phyloP scores from a whole-genome alignment of 2,888 invertebrate species.

The Dastarcus helophoroides region DNA sequence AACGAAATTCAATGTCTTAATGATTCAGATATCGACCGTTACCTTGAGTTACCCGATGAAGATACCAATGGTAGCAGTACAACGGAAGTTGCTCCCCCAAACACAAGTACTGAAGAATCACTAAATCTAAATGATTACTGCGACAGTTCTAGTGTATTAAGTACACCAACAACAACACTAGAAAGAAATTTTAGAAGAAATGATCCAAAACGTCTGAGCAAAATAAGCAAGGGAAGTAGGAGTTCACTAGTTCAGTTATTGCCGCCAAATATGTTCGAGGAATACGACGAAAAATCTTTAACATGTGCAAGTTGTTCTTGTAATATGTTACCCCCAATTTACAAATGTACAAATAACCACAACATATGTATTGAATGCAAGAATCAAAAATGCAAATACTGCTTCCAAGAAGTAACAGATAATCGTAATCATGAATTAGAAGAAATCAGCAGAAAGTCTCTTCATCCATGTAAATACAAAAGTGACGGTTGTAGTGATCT shows the following conservation, averaged over 20 bases:
- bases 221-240: conserved; percentile 3
- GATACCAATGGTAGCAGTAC: too few species aligned
- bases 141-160: conserved; percentile 2
- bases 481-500: conserved; percentile 22
- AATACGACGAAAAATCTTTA: conserved; percentile 10
- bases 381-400: conserved; percentile 17
- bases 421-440: conserved; percentile 21
- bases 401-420: conserved; percentile 18
- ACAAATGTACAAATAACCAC: conserved; percentile 20
- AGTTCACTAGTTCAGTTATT: too few species aligned
- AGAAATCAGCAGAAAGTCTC: conserved; percentile 17
- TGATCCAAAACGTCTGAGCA: conserved; percentile 7
- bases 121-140: conserved; percentile 8
- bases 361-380: conserved; percentile 22
- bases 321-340: conserved; percentile 23
- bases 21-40: too few species aligned
- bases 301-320: conserved; percentile 20
- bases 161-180: not conserved
- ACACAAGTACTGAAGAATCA: too few species aligned
- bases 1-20: too few species aligned
- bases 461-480: conserved; percentile 21
- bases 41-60: too few species aligned
- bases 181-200: not conserved
- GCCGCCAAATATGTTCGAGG: conserved; percentile 6
- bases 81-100: too few species aligned